Percentiles rank a stretch among this genome's conserved stretches.
These are phyloP conservation scores for Synergus laeviventris DNA, from an alignment of 2,888 invertebrate species.

Conservation along the genomic window DNA sequence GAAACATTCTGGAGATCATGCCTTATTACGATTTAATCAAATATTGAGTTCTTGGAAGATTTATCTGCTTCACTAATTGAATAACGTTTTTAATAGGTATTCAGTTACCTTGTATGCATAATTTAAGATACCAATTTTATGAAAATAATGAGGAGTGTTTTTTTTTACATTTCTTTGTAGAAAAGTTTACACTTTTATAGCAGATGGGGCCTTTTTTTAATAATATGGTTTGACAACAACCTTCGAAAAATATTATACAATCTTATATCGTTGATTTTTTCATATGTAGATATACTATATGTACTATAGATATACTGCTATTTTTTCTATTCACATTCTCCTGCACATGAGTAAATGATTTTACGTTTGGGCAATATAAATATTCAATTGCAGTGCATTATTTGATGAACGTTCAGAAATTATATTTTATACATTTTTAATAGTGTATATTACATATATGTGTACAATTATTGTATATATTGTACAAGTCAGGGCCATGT, in stretches of 20 bases:
- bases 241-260: neutral
- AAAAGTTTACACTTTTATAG: neutral
- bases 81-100: neutral
- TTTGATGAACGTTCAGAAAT: too few relatives aligned
- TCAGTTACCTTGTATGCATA: neutral
- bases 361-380: too few relatives aligned
- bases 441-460: too few relatives aligned
- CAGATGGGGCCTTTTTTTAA: neutral
- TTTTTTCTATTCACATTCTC: too few relatives aligned
- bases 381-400: too few relatives aligned
- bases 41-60: neutral
- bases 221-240: neutral
- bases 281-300: neutral
- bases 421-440: too few relatives aligned
- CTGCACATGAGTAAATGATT: too few relatives aligned
- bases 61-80: neutral
- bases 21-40: constrained; percentile 10
- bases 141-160: too few relatives aligned
- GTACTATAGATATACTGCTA: too few relatives aligned
- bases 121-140: too few relatives aligned
- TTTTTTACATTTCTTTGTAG: neutral
- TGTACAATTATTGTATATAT: too few relatives aligned
- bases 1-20: neutral
- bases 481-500: too few relatives aligned
- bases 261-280: neutral